Evolutionary conservation across 2,888 invertebrate genomes (phyloP).

Genomic region (Conops quadrifasciatus): DNA sequence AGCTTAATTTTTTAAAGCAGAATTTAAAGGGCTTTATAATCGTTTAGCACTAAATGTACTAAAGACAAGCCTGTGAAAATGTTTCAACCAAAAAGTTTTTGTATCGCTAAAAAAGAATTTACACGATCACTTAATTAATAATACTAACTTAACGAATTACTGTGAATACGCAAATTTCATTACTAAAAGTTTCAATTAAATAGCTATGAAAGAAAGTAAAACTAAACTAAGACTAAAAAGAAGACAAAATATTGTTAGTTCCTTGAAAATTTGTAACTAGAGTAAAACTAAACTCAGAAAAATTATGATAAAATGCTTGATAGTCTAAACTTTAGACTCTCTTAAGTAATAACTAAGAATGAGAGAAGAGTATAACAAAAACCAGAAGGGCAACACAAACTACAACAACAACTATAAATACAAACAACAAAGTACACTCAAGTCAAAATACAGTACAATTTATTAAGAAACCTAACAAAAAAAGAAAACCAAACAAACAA

Average conservation of each 20-base stretch:
- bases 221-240: slow-evolving; percentile 2
- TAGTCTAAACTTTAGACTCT: no score
- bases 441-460: slow-evolving; percentile 32
- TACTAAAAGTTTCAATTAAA: background rate
- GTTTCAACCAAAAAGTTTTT: background rate
- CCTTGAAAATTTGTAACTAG: slow-evolving; percentile 29
- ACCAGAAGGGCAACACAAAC: background rate
- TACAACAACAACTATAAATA: slow-evolving; percentile 9
- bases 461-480: background rate
- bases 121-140: no score
- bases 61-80: background rate
- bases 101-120: background rate
- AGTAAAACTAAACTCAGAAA: slow-evolving; percentile 26
- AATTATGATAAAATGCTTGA: slow-evolving; percentile 14
- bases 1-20: no score
- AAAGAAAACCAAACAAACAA: background rate
- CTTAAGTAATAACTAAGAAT: slow-evolving; percentile 27
- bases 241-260: slow-evolving; percentile 10
- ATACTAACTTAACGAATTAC: no score
- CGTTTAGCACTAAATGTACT: no score
- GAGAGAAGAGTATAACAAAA: slow-evolving; percentile 11
- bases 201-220: background rate
- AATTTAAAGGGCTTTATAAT: no score
- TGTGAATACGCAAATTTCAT: background rate
- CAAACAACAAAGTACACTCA: slow-evolving; percentile 35